Conservation (phyloP, 64 coral and sea anemone species). For the Actinia tenebrosa region DNA sequence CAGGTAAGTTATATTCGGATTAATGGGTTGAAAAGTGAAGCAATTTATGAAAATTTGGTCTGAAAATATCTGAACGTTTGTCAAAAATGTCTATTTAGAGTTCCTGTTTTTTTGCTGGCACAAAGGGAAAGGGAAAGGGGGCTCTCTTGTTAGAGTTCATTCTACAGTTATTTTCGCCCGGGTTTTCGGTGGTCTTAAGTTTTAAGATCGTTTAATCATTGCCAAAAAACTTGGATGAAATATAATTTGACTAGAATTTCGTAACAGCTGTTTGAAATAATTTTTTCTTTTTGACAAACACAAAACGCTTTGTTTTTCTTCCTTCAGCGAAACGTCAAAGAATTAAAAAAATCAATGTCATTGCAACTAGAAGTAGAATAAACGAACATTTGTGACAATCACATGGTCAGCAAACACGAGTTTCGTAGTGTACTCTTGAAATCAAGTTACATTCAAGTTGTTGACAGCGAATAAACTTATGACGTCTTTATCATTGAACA, state of each 20-base stretch:
- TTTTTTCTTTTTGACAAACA: too few relatives aligned
- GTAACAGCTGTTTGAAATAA: too few relatives aligned
- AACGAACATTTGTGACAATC: not conserved
- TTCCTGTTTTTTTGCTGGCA: not conserved
- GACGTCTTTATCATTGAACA: too few relatives aligned
- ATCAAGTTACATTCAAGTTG: not conserved
- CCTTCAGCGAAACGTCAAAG: not conserved
- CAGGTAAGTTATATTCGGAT: slow-evolving; percentile 10
- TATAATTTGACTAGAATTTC: too few relatives aligned
- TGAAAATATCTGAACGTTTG: not conserved
- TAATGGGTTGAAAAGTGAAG: not conserved
- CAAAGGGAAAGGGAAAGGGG: too few relatives aligned
- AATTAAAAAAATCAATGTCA: not conserved
- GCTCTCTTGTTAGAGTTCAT: not conserved
- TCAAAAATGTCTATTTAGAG: not conserved
- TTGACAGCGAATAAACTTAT: not conserved
- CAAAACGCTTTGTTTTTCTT: too few relatives aligned
- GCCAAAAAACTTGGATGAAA: too few relatives aligned
- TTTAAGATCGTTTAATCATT: not conserved
- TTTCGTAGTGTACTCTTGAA: not conserved
- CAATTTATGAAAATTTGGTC: not conserved
- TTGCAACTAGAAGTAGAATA: not conserved
- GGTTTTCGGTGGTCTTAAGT: too few relatives aligned
- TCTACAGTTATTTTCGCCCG: too few relatives aligned
- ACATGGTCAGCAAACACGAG: not conserved